Conservation (phyloP, 2,888 invertebrate genomes). For the Cylindroiulus punctatus region DNA sequence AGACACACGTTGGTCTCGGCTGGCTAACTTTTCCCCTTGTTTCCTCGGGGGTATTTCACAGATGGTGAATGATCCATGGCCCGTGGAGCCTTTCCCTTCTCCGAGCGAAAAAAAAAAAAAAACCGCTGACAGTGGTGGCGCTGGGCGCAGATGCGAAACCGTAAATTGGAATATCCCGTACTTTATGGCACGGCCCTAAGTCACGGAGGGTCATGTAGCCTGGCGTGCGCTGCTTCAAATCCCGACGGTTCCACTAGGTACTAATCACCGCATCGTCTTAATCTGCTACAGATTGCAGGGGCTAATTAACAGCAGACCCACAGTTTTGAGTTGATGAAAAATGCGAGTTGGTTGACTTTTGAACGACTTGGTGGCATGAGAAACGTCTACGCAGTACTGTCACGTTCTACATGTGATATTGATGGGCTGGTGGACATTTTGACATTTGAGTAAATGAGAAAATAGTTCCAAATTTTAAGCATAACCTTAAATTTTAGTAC, state of each 20-base stretch:
- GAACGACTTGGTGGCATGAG: no score
- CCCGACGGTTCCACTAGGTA: no score
- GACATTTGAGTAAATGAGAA: no score
- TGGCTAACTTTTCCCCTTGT: constrained; percentile 48
- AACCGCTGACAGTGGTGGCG: background rate
- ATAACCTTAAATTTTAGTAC: no score
- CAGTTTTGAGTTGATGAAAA: no score
- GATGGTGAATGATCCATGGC: constrained; percentile 55
- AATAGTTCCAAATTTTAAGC: no score
- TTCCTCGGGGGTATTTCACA: constrained; percentile 55
- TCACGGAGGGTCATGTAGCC: background rate
- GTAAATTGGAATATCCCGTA: background rate
- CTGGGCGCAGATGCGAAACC: constrained; percentile 19
- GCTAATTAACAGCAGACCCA: no score
- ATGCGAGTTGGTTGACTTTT: no score
- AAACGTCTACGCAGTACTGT: no score
- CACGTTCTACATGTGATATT: no score
- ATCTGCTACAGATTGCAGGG: background rate
- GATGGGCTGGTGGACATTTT: no score
- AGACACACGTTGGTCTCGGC: constrained; percentile 47
- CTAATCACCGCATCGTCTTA: background rate
- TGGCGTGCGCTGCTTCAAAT: background rate
- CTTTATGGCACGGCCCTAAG: background rate
- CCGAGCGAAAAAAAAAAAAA: background rate
- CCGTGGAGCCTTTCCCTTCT: constrained; percentile 43